phyloP scores from a whole-genome alignment of 2,888 invertebrate genomes.

The Tyria jacobaeae region DNA sequence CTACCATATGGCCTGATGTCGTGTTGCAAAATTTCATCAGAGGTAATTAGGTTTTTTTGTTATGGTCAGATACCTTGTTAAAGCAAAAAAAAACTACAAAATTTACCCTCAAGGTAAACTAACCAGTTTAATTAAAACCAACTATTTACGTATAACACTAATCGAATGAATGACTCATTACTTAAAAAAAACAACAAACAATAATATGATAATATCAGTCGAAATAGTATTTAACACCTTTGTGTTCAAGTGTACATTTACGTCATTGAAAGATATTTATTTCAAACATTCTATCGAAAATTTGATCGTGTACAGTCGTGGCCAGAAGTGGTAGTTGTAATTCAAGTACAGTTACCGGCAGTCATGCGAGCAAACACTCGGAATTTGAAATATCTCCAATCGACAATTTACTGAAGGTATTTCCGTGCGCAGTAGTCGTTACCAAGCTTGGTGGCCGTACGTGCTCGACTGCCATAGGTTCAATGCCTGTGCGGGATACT shows the following conservation, averaged over 20 bases:
- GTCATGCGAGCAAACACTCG: constrained; percentile 15
- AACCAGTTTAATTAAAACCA: not conserved
- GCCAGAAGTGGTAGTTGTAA: constrained; percentile 7
- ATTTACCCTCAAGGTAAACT: too few species aligned
- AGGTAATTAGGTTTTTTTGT: not conserved
- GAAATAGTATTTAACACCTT: not conserved
- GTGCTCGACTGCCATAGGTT: constrained; percentile 43
- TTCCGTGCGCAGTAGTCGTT: constrained; percentile 41
- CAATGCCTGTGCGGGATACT: constrained; percentile 33
- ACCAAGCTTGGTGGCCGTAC: constrained; percentile 40
- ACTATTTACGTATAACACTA: not conserved
- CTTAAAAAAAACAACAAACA: not conserved
- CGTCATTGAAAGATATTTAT: not conserved
- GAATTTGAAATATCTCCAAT: constrained; percentile 31
- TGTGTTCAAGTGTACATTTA: not conserved
- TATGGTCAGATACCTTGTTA: not conserved
- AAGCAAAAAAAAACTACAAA: not conserved
- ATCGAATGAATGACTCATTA: not conserved
- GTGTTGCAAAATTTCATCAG: constrained; percentile 1
- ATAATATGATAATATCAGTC: too few species aligned
- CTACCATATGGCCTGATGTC: not conserved
- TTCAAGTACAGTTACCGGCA: constrained; percentile 11
- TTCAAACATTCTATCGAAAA: not conserved
- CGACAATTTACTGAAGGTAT: constrained; percentile 28
- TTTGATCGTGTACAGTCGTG: constrained; percentile 1